Base-by-base conservation (phyloP, 23 tunicate genomes). In the Trididemnum miniatum region DNA sequence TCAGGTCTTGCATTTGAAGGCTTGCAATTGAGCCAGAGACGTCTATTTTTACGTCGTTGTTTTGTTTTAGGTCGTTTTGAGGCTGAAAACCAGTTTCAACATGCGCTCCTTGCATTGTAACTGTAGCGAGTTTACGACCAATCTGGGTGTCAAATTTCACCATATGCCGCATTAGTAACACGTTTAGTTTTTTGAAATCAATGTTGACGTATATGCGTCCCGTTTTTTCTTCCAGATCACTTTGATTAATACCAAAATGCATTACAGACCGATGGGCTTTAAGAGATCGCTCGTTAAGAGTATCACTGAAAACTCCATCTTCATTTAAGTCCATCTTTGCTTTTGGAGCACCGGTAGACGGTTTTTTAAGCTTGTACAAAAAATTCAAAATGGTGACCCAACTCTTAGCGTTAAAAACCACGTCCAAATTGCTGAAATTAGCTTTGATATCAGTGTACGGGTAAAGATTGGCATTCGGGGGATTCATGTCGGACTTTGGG, bases 111-210 rank as follows among this genome's bases (percentile, higher is more conserved):
- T 82, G 90, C 92, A 93, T 82, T 31, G 98, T 85, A n/a, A 88
- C 84, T 1, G 98, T 93, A 0, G 98, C 86, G 34, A 92, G 78
- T 65, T 92, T 86, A 25, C 88, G 82, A 27, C 97, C 97, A 22
- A 86, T 65, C 1, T 52, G 44, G 22, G 59, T 73, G 18, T 20
- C 81, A 30, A 40, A 78, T 22, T 34, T 35, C n/a, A 75, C 62
- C 35, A 93, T 64, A 65, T 93, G 98, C 26, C 98, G 89, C 72
- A 93, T 31, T 62, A 93, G 75, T 22, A 93, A 50, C 9, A 93
- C 1, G 69, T 93, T 93, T 1, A 93, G 79, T 50, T 93, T 84
- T 34, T 84, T 84, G 34, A 93, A 93, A 30, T 83, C 87, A 34
- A 88, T 35, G 40, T 29, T n/a, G n/a, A 88, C 69, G 69, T 75